Percentiles rank a stretch among this genome's conserved stretches.
Conservation (phyloP, 2,888 invertebrate species). For the Zele albiditarsus region DNA sequence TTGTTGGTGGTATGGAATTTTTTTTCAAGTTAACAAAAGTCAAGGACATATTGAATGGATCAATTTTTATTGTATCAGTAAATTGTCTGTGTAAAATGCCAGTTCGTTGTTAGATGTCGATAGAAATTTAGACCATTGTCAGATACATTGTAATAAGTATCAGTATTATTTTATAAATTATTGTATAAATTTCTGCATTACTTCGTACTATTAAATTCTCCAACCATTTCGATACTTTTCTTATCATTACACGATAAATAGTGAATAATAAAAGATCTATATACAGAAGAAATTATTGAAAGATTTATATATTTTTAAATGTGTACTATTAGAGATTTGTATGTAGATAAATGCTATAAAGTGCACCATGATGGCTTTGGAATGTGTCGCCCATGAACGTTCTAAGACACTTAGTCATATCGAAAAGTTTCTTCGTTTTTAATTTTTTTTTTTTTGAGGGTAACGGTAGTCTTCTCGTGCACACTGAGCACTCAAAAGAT, state of each 20-base stretch:
- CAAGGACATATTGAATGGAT: too few species aligned
- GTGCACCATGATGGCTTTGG: background rate
- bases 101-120: too few species aligned
- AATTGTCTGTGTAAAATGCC: too few species aligned
- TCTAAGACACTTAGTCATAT: constrained; percentile 42
- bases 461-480: constrained; percentile 26
- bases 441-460: background rate
- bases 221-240: background rate
- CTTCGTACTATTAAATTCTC: background rate
- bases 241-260: background rate
- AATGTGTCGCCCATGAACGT: constrained; percentile 25
- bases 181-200: background rate
- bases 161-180: too few species aligned
- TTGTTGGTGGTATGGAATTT: too few species aligned
- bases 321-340: constrained; percentile 11
- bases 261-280: background rate
- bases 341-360: constrained; percentile 1
- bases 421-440: constrained; percentile 17
- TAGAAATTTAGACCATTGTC: too few species aligned
- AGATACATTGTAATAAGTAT: too few species aligned
- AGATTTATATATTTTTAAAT: constrained; percentile 7
- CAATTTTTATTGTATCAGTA: too few species aligned
- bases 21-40: too few species aligned
- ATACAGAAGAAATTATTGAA: background rate
- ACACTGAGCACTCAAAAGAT: constrained; percentile 39